Conservation (phyloP, 2,888 invertebrate species). For the Tuberolachnus salignus region DNA sequence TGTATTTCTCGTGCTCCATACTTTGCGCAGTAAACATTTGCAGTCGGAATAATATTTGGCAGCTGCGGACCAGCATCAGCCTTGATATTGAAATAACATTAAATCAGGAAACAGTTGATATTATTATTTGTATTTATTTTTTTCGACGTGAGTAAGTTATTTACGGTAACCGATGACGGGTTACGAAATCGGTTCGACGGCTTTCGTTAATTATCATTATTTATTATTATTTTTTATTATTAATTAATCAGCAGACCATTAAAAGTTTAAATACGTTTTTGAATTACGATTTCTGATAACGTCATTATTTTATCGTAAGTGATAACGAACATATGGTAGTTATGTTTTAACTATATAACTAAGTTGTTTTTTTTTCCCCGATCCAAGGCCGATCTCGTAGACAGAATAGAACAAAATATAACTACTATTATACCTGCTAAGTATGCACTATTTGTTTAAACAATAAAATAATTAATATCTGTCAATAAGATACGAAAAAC, state of each 20-base stretch:
- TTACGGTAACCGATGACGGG: background rate
- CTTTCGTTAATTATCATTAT: background rate
- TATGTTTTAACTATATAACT: background rate
- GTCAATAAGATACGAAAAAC: too few species aligned
- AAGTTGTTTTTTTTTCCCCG: too few species aligned
- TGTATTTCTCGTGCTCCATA: constrained; percentile 27
- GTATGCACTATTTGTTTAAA: too few species aligned
- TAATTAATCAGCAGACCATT: background rate
- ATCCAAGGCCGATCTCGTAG: too few species aligned
- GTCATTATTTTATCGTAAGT: background rate
- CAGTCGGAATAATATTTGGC: constrained; percentile 31
- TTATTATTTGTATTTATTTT: constrained; percentile 4
- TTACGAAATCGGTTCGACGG: background rate
- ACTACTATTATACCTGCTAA: too few species aligned
- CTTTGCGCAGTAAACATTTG: background rate
- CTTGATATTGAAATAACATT: constrained; percentile 42
- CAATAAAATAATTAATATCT: too few species aligned
- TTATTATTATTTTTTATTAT: background rate
- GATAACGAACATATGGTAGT: constrained; percentile 7
- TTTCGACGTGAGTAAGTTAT: background rate
- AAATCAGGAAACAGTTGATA: background rate
- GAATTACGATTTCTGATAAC: constrained; percentile 2
- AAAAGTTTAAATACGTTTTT: background rate
- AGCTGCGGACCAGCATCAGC: background rate
- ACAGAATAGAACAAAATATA: too few species aligned